Evolutionary conservation across 1,140 invertebrate genomes (phyloP).

Genomic region (Drosophila repleta): DNA sequence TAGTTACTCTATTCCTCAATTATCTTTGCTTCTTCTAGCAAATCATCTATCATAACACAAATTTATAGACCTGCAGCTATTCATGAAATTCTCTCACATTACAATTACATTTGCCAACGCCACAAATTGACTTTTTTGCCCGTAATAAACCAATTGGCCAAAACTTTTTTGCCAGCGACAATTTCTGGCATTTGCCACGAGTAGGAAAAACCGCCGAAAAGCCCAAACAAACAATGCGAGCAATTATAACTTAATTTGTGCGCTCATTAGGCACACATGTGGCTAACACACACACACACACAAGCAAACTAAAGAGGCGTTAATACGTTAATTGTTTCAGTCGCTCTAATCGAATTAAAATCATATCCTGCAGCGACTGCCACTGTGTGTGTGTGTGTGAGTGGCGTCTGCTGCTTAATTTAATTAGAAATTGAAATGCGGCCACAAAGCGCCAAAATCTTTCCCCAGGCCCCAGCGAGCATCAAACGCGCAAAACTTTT

Average conservation of each 20-base stretch:
- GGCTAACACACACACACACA: conserved; percentile 34
- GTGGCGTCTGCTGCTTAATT: conserved; percentile 61
- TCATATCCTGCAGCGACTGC: conserved; percentile 76
- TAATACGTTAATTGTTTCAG: conserved; percentile 84
- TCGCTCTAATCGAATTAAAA: conserved; percentile 84
- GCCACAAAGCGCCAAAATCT: conserved; percentile 45
- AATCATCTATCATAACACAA: too few relatives aligned
- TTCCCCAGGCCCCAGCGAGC: conserved; percentile 28
- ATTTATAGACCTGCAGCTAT: neutral
- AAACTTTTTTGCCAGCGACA: conserved; percentile 38
- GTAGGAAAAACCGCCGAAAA: conserved; percentile 45
- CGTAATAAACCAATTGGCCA: neutral
- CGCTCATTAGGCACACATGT: conserved; percentile 77
- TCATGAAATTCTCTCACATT: neutral
- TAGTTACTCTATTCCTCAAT: too few relatives aligned
- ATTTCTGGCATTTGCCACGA: conserved; percentile 15
- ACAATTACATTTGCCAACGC: conserved; percentile 9
- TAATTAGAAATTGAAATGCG: conserved; percentile 79
- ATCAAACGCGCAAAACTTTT: conserved; percentile 72
- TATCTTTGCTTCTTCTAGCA: too few relatives aligned
- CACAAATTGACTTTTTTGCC: conserved; percentile 34
- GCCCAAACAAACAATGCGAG: conserved; percentile 63
- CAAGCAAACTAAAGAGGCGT: conserved; percentile 78
- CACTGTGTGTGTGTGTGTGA: conserved; percentile 12
- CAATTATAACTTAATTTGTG: conserved; percentile 82